phyloP scores from a whole-genome alignment of 2,888 invertebrate species.

The Sthenelais limicola region DNA sequence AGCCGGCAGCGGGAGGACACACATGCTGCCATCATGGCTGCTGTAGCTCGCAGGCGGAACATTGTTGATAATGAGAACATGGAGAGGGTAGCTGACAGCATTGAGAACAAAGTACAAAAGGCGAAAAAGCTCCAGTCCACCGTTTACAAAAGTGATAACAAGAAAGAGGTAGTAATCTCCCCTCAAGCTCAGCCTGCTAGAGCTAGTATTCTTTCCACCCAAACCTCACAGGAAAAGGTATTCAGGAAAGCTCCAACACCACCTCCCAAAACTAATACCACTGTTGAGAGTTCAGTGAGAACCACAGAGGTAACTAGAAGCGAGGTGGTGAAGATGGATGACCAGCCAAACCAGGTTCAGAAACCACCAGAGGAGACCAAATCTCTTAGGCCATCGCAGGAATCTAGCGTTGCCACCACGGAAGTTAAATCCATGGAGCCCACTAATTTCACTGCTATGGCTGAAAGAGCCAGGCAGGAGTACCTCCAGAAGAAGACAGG shows the following conservation, averaged over 20 bases:
- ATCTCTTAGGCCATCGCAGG: neutral
- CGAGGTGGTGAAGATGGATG: slow-evolving; percentile 29
- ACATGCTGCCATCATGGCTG: slow-evolving; percentile 67
- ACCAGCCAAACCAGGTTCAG: slow-evolving; percentile 20
- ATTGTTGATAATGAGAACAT: slow-evolving; percentile 59
- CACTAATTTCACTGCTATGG: slow-evolving; percentile 60
- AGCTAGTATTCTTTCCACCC: no score
- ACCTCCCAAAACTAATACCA: neutral
- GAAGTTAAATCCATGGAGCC: neutral
- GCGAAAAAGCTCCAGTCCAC: slow-evolving; percentile 66
- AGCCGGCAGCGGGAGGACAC: slow-evolving; percentile 44
- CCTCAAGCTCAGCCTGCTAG: neutral
- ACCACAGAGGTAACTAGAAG: neutral
- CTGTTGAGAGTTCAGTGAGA: slow-evolving; percentile 8
- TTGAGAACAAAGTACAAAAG: slow-evolving; percentile 63
- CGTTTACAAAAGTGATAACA: slow-evolving; percentile 43
- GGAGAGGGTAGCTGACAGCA: slow-evolving; percentile 59
- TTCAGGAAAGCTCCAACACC: slow-evolving; percentile 20
- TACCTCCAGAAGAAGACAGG: slow-evolving; percentile 58
- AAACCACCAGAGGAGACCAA: slow-evolving; percentile 19
- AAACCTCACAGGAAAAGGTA: neutral
- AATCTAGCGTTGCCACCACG: neutral
- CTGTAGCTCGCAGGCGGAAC: slow-evolving; percentile 64
- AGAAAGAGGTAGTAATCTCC: slow-evolving; percentile 31
- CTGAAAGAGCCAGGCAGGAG: slow-evolving; percentile 65